Conservation (phyloP, 2,888 invertebrate genomes). For the Orgyia antiqua region DNA sequence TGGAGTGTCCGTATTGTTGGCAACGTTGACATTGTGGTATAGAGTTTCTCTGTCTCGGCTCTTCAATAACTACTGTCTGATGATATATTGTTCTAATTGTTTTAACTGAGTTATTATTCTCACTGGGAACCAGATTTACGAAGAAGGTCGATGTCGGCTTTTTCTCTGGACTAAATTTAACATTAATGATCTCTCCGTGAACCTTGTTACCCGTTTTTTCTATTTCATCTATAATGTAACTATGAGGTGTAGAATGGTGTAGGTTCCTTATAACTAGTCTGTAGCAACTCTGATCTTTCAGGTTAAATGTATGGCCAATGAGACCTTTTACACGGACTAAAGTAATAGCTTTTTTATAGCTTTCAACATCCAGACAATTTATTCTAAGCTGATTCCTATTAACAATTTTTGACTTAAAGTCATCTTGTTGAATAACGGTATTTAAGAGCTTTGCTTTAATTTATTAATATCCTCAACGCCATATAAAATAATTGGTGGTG, state of each 20-base stretch:
- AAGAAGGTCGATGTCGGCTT: no score
- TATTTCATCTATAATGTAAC: not conserved
- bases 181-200: no score
- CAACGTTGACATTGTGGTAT: no score
- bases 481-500: not conserved
- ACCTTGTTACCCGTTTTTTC: not conserved
- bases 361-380: not conserved
- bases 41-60: no score
- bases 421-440: not conserved
- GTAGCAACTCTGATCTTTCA: conserved; percentile 3
- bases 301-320: conserved; percentile 8
- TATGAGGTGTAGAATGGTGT: conserved; percentile 4
- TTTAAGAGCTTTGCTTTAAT: not conserved
- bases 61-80: no score
- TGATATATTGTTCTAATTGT: no score
- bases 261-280: conserved; percentile 9
- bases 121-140: no score
- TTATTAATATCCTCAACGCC: not conserved
- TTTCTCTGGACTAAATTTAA: no score
- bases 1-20: no score
- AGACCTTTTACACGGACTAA: conserved; percentile 4
- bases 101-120: no score
- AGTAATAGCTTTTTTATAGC: not conserved
- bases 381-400: not conserved
- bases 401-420: not conserved